phyloP scores from a whole-genome alignment of 2,113 vertebrate genomes.

The Geococcyx californianus region DNA sequence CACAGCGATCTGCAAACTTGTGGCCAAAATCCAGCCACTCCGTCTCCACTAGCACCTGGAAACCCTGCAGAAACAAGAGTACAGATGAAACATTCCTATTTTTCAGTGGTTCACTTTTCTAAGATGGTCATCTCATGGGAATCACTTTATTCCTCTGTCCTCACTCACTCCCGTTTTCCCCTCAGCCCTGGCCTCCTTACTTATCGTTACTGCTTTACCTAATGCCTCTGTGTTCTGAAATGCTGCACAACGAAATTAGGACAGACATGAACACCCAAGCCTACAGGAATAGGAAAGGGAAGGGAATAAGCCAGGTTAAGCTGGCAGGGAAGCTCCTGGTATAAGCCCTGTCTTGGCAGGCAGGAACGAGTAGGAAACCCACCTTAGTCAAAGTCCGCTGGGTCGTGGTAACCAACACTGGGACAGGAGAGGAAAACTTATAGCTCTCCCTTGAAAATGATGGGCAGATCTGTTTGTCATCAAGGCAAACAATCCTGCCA shows the following conservation, averaged over 20 bases:
- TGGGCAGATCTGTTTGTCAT: not conserved
- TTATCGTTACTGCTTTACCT: not conserved
- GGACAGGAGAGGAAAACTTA: not conserved
- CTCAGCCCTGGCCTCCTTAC: not conserved
- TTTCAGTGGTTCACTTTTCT: not conserved
- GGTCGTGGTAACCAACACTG: not conserved
- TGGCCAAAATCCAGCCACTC: slow-evolving; percentile 99
- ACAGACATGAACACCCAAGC: not conserved
- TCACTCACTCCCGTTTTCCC: not conserved
- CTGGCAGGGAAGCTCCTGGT: not conserved
- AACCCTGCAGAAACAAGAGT: slow-evolving; percentile 80
- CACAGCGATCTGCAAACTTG: slow-evolving; percentile 97
- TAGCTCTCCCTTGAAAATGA: not conserved
- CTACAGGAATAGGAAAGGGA: not conserved
- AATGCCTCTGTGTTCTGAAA: not conserved
- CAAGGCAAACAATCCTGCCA: not conserved
- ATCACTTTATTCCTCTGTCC: not conserved
- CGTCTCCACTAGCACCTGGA: slow-evolving; percentile 95
- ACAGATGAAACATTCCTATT: not conserved
- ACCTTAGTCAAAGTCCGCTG: not conserved
- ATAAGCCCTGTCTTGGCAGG: not conserved
- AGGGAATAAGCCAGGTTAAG: not conserved
- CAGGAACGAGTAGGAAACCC: not conserved
- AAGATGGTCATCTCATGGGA: not conserved
- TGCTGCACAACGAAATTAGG: not conserved